Evolutionary conservation across 2,113 vertebrate genomes (phyloP), one percentile per base, ranked within the genome.

Genomic region (Indicator indicator): DNA sequence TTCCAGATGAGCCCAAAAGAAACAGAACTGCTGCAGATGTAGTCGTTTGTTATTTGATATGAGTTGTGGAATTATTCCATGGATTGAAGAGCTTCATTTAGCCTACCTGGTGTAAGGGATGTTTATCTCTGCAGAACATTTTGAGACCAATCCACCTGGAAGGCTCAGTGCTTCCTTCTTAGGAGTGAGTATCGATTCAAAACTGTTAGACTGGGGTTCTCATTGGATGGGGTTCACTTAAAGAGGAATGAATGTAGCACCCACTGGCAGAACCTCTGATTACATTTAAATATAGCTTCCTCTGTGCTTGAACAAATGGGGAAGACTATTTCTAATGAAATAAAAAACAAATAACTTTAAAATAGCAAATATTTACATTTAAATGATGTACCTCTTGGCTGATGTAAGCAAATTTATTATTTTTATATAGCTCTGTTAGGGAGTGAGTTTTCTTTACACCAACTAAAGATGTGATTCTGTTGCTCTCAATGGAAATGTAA

Each of bases 401-500:
- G 23, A 95, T 93, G 79, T 96, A 96, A 93, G 99, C 98, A 50
- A 97, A 96, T 95, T 99, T 99, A 90, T 98, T 98, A 92, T 98
- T 48, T 17, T 98, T 20, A 98, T 70, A 64, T 98, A 99, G 97
- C 90, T 99, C 98, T 38, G 98, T 96, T n/a, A 99, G 97, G 14
- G 97, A 97, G 36, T 86, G 90, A 69, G 88, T 95, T 95, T 97
- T 98, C 40, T 98, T 98, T 92, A 99, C 96, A 60, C 98, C 98
- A 44, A 93, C 92, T 83, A 98, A 73, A 40, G 98, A 98, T 30
- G 84, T 94, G 90, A 99, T 98, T 74, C 42, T 95, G 95, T 99
- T 99, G 96, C 97, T 98, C 86, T 98, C 98, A 86, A 97, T 96
- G 78, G 98, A 99, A 79, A 99, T 97, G 74, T 98, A 98, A 78